A percentile compares a stretch with the other conserved stretches of the same genome.
Conservation (phyloP, 2,113 vertebrate genomes). For the Peromyscus leucopus region DNA sequence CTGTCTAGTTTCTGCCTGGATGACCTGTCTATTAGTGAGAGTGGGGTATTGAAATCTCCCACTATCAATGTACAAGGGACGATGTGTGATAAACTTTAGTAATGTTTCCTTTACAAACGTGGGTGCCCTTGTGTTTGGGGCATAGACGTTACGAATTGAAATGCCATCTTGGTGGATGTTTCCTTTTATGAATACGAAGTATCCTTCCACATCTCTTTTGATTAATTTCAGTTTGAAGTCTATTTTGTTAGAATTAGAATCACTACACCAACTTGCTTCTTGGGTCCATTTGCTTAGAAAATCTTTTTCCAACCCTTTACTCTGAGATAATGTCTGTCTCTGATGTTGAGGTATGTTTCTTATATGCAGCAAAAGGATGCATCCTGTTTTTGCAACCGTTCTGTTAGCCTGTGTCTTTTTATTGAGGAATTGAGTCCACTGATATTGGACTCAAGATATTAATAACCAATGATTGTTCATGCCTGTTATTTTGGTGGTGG, state of each 20-base stretch:
- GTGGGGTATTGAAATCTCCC: background rate
- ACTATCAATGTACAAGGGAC: background rate
- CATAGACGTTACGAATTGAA: background rate
- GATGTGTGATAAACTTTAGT: background rate
- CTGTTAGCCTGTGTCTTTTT: background rate
- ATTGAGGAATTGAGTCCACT: background rate
- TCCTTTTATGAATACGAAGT: background rate
- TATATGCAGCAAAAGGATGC: background rate
- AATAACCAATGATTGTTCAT: background rate
- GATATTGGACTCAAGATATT: background rate
- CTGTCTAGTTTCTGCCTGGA: background rate
- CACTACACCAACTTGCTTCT: background rate
- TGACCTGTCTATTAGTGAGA: background rate
- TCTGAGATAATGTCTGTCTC: background rate
- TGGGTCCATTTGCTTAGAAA: background rate
- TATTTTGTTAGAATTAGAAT: background rate
- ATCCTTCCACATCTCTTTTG: background rate
- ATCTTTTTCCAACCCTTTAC: background rate
- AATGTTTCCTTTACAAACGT: background rate
- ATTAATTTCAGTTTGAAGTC: background rate
- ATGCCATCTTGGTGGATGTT: background rate
- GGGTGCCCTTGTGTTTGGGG: background rate
- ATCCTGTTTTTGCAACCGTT: background rate
- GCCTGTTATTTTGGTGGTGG: background rate
- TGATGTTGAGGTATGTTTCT: background rate